Evolutionary conservation across 2,888 invertebrate genomes (phyloP), one percentile per base, ranked within the genome.

Genomic region (Agonum fuliginosum): DNA sequence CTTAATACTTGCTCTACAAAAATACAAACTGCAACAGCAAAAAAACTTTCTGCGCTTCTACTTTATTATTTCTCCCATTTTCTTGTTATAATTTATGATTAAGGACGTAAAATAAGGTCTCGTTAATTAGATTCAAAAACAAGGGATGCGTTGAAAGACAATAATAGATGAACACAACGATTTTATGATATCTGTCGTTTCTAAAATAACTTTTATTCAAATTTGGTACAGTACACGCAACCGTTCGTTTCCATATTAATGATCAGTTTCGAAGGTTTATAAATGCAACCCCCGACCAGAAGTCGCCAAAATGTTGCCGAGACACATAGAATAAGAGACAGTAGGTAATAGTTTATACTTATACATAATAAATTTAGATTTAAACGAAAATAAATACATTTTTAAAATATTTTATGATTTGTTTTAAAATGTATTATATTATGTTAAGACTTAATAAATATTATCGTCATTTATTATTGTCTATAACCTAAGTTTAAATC

Each of bases 171-270:
- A 70, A 70, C 24, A 70, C 58, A 54, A 12, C 41, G 27, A 62
- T 73, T 75, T 75, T 75, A 67, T 46, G 75, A 51, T 67, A 34
- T 67, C 34, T 46, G 67, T 65, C 48, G 75, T 8, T 67, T 67
- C 48, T 51, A 67, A 75, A 75, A 75, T 67, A 65, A 75, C 48
- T 51, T 75, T 75, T 75, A 75, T 75, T 75, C 75, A 75, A 75
- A 75, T 75, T 75, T 67, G 46, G 75, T 75, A 20, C 27, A 20
- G 20, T 67, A 51, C 75, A 75, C 75, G 75, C 75, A 75, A 75
- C 8, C 65, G 37, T 75, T 67, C 75, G 74, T 74, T 74, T 62
- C 74, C 62, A 74, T 74, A 74, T 74, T 74, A 74, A 74, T 74
- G 74, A 74, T 58, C 62, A 65, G 27, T 43, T 74, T 62, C 73